Percentiles rank a stretch among this genome's conserved stretches.
phyloP scores from a whole-genome alignment of 2,888 invertebrate genomes.

The Myopa tessellatipennis region DNA sequence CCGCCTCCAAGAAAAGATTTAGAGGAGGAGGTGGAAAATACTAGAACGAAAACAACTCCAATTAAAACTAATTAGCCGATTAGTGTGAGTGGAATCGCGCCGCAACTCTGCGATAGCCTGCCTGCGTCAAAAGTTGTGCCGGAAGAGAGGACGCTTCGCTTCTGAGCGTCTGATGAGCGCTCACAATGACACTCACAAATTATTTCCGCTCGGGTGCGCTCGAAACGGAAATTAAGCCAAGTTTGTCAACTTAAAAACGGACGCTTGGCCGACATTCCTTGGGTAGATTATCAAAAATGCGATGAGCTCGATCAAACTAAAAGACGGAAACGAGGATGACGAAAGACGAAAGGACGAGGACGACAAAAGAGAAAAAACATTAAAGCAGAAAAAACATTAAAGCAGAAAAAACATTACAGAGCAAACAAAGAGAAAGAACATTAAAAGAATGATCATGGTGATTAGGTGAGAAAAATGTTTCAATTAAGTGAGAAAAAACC shows the following conservation, averaged over 20 bases:
- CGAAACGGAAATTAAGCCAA: constrained; percentile 26
- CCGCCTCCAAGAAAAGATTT: neutral
- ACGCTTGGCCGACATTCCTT: constrained; percentile 10
- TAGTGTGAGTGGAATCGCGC: constrained; percentile 3
- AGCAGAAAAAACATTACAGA: too few species aligned
- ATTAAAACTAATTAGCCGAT: constrained; percentile 36
- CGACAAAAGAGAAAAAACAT: too few species aligned
- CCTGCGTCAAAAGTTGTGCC: too few species aligned
- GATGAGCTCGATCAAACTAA: neutral
- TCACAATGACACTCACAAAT: constrained; percentile 32
- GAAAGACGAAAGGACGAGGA: too few species aligned
- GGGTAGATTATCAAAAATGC: neutral
- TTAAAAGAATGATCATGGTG: too few species aligned
- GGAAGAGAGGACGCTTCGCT: too few species aligned
- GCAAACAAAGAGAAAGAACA: too few species aligned
- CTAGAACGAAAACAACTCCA: constrained; percentile 29
- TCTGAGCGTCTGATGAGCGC: neutral
- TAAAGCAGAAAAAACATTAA: too few species aligned
- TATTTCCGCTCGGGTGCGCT: constrained; percentile 26
- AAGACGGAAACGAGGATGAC: too few species aligned
- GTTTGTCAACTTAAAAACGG: constrained; percentile 19
- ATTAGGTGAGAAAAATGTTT: too few species aligned
- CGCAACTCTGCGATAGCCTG: neutral
- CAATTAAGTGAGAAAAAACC: too few species aligned
- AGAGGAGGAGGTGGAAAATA: neutral